These are phyloP conservation scores for Dryomyza anilis DNA, from an alignment of 2,888 invertebrate species.

Conservation along the genomic window DNA sequence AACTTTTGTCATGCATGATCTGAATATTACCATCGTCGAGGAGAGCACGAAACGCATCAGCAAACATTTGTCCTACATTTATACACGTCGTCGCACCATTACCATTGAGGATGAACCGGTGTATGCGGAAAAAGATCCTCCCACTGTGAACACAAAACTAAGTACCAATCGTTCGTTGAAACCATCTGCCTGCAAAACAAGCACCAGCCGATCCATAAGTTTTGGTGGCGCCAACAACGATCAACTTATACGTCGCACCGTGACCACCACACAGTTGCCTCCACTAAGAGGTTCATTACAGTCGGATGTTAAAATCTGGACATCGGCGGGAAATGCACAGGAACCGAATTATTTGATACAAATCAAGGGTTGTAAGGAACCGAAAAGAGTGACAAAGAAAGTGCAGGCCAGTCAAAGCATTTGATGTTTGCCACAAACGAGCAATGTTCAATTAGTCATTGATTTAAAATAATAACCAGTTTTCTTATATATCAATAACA, in stretches of 20 bases:
- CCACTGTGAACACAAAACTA: slow-evolving; percentile 20
- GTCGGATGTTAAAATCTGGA: slow-evolving; percentile 15
- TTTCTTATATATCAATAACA: too few relatives aligned
- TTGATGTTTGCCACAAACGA: neutral
- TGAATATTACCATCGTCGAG: slow-evolving; percentile 40
- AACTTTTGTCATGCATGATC: slow-evolving; percentile 37
- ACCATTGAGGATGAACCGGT: slow-evolving; percentile 36
- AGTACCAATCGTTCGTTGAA: slow-evolving; percentile 17
- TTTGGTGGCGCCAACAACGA: neutral
- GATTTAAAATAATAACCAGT: neutral
- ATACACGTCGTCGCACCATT: slow-evolving; percentile 39
- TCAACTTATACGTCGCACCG: slow-evolving; percentile 3
- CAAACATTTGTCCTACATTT: slow-evolving; percentile 36
- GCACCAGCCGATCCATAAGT: neutral
- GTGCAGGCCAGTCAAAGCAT: neutral
- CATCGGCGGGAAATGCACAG: neutral
- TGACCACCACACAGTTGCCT: slow-evolving; percentile 8
- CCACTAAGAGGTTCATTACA: neutral
- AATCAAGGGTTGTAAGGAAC: slow-evolving; percentile 5
- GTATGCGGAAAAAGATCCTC: neutral
- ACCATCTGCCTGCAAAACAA: neutral
- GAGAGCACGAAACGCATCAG: slow-evolving; percentile 40
- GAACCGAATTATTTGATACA: slow-evolving; percentile 7
- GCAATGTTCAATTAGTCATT: neutral
- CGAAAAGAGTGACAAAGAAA: neutral